phyloP scores from a whole-genome alignment of 2,888 invertebrate genomes.

The Azorinus chamasolen region DNA sequence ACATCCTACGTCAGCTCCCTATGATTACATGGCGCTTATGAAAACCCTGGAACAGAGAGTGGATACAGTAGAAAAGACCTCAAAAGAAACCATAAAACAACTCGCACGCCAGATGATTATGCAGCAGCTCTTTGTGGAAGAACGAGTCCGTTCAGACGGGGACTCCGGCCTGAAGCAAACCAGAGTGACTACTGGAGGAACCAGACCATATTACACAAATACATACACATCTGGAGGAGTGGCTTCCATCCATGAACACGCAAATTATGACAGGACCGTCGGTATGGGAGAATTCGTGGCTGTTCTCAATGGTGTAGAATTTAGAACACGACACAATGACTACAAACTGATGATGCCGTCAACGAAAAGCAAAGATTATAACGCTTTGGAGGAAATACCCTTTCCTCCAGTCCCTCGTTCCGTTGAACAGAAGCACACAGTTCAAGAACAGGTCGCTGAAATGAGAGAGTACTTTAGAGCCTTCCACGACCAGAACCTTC shows the following conservation, averaged over 20 bases:
- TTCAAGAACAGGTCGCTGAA: conserved; percentile 72
- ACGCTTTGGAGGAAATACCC: conserved; percentile 74
- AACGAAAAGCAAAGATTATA: conserved; percentile 54
- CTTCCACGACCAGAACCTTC: conserved; percentile 72
- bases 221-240: conserved; percentile 53
- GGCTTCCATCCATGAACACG: conserved; percentile 78
- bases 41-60: too few relatives aligned
- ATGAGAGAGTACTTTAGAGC: conserved; percentile 82
- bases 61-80: too few relatives aligned
- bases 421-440: conserved; percentile 63
- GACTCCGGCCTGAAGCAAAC: conserved; percentile 67
- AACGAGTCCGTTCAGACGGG: conserved; percentile 66
- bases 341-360: conserved; percentile 77
- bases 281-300: conserved; percentile 77
- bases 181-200: conserved; percentile 47
- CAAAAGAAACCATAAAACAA: too few relatives aligned
- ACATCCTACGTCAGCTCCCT: too few relatives aligned
- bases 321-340: conserved; percentile 83
- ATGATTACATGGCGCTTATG: too few relatives aligned
- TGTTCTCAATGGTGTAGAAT: conserved; percentile 81
- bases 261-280: conserved; percentile 75
- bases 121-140: conserved; percentile 76
- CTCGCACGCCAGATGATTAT: conserved; percentile 74
- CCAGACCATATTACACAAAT: conserved; percentile 61
- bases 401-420: conserved; percentile 78